Evolutionary conservation across 2,113 vertebrate species (phyloP).

Genomic region (Phasianus colchicus): DNA sequence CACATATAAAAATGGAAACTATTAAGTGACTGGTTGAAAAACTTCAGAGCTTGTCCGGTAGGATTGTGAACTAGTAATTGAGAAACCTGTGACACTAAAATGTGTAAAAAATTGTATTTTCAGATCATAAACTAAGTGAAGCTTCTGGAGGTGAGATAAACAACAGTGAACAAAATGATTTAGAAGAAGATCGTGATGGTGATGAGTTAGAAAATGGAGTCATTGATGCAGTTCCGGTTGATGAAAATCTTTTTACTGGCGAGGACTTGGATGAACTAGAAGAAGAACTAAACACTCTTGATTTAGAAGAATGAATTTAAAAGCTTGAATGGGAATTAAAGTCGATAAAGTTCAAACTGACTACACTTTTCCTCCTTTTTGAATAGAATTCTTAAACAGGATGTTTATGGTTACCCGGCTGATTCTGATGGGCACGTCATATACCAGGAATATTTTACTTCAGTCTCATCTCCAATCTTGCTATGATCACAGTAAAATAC

Average conservation of each 20-base stretch:
- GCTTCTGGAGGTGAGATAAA: constrained; percentile 89
- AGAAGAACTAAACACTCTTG: constrained; percentile 95
- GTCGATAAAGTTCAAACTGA: constrained; percentile 70
- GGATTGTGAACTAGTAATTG: neutral
- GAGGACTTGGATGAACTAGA: constrained; percentile 98
- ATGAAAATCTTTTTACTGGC: constrained; percentile 98
- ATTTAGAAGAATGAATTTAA: constrained; percentile 88
- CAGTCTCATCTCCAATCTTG: constrained; percentile 59
- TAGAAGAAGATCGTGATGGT: constrained; percentile 74
- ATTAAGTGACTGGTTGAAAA: neutral
- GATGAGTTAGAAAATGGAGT: constrained; percentile 79
- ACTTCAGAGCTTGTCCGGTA: neutral
- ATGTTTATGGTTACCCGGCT: constrained; percentile 71
- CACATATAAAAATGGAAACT: neutral
- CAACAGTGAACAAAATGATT: constrained; percentile 81
- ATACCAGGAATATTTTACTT: constrained; percentile 55
- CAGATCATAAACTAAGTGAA: constrained; percentile 92
- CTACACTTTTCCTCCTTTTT: constrained; percentile 65
- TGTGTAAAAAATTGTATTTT: constrained; percentile 39
- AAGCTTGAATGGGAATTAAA: constrained; percentile 39
- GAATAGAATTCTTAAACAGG: constrained; percentile 71
- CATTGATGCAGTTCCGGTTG: constrained; percentile 91
- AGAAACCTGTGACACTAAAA: neutral
- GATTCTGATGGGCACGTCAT: constrained; percentile 66
- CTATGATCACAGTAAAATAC: constrained; percentile 71